Conservation (phyloP, 2,113 vertebrate genomes). For the Caranx ignobilis region DNA sequence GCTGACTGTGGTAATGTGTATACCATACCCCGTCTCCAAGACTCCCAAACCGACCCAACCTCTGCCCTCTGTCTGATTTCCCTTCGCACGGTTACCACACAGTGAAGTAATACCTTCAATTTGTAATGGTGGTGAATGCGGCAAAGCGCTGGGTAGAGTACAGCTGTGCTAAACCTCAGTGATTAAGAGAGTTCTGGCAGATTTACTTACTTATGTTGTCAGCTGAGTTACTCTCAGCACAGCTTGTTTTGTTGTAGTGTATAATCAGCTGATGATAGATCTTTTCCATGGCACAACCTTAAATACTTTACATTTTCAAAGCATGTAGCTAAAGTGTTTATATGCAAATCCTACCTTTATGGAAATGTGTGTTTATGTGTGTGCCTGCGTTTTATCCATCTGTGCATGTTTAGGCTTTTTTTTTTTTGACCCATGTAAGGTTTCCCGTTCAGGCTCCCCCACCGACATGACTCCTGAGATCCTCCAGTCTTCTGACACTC, state of each 20-base stretch:
- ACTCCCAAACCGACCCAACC: conserved; percentile 20
- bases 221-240: conserved; percentile 46
- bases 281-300: conserved; percentile 17
- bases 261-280: conserved; percentile 58
- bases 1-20: conserved; percentile 49
- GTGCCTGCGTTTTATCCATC: neutral
- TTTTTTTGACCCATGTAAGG: conserved; percentile 6
- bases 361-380: neutral
- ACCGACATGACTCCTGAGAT: conserved; percentile 18
- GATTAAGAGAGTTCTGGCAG: conserved; percentile 31
- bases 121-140: conserved; percentile 49
- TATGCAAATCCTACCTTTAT: neutral
- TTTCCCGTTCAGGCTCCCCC: conserved; percentile 40
- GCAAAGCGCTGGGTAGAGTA: conserved; percentile 19
- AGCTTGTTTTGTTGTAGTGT: conserved; percentile 35
- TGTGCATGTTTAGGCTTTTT: conserved; percentile 11
- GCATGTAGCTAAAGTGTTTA: conserved; percentile 4
- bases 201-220: conserved; percentile 48
- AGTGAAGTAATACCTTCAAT: conserved; percentile 45
- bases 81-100: neutral
- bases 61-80: conserved; percentile 40
- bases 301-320: conserved; percentile 6
- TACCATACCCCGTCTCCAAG: conserved; percentile 50
- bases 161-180: conserved; percentile 29
- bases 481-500: conserved; percentile 25